Conservation (phyloP, 2,888 invertebrate species). For the Barypeithes pellucidus region DNA sequence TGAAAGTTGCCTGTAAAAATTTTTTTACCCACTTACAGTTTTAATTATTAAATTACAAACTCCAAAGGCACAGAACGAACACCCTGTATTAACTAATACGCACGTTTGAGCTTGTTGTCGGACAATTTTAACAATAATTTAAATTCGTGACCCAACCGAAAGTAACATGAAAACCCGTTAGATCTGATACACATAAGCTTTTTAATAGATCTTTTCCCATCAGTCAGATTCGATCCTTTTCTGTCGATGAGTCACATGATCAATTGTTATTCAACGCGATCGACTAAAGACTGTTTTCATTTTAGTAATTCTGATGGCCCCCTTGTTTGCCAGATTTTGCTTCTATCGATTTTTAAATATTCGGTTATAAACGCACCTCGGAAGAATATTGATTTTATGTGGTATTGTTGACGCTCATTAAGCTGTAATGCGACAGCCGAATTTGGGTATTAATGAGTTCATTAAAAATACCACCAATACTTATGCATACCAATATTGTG, state of each 20-base stretch:
- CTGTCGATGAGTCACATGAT: conserved; percentile 42
- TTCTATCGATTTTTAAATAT: conserved; percentile 55
- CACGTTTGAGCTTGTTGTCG: no score
- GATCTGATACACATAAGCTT: conserved; percentile 1
- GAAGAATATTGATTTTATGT: conserved; percentile 49
- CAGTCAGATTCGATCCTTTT: conserved; percentile 1
- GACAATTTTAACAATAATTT: no score
- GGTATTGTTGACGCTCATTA: conserved; percentile 46
- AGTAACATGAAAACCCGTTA: neutral
- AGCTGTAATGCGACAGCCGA: conserved; percentile 46
- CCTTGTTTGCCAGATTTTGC: conserved; percentile 51
- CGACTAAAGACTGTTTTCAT: conserved; percentile 5
- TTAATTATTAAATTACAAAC: no score
- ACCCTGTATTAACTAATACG: no score
- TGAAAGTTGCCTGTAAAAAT: no score
- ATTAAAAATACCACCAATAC: neutral
- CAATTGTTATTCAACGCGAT: conserved; percentile 30
- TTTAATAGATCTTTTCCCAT: neutral
- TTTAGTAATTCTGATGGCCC: conserved; percentile 52
- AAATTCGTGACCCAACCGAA: neutral
- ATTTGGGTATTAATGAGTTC: conserved; percentile 49
- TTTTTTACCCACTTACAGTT: no score
- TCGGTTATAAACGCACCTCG: conserved; percentile 33
- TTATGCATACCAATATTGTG: neutral
- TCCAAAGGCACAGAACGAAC: no score